phyloP scores from a whole-genome alignment of 2,797 vertebrate genomes.

The Liparis tanakae region DNA sequence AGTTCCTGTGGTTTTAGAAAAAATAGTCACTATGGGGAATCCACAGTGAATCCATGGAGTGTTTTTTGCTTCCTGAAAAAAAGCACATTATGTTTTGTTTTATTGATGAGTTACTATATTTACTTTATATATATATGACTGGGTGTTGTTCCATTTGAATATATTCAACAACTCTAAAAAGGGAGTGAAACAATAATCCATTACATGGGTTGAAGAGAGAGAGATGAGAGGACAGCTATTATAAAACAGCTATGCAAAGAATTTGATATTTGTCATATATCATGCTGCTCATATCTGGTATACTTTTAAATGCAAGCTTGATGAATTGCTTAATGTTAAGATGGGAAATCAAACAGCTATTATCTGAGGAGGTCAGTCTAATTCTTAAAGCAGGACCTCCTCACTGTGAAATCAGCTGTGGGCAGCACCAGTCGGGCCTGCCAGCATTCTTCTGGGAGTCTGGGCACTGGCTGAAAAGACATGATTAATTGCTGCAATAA shows the following conservation, averaged over 20 bases:
- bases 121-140: constrained; percentile 10
- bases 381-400: constrained; percentile 32
- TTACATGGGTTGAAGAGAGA: not conserved
- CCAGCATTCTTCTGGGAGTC: constrained; percentile 75
- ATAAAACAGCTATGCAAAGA: not conserved
- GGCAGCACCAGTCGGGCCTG: constrained; percentile 56
- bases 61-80: constrained; percentile 20
- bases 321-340: constrained; percentile 22
- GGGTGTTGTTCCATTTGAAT: not conserved
- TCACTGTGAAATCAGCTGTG: constrained; percentile 48
- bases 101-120: constrained; percentile 38
- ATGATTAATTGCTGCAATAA: constrained; percentile 86
- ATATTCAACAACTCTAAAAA: not conserved
- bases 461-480: constrained; percentile 74
- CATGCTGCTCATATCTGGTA: not conserved
- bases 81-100: constrained; percentile 31
- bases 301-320: constrained; percentile 19
- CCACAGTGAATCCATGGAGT: constrained; percentile 21
- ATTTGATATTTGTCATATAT: not conserved
- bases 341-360: constrained; percentile 41
- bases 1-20: constrained; percentile 33
- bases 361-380: constrained; percentile 45
- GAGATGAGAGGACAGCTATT: not conserved
- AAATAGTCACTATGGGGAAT: constrained; percentile 21
- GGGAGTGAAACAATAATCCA: not conserved